These are phyloP conservation scores for Andricus curvator DNA, from an alignment of 2,888 invertebrate genomes.

Conservation along the genomic window DNA sequence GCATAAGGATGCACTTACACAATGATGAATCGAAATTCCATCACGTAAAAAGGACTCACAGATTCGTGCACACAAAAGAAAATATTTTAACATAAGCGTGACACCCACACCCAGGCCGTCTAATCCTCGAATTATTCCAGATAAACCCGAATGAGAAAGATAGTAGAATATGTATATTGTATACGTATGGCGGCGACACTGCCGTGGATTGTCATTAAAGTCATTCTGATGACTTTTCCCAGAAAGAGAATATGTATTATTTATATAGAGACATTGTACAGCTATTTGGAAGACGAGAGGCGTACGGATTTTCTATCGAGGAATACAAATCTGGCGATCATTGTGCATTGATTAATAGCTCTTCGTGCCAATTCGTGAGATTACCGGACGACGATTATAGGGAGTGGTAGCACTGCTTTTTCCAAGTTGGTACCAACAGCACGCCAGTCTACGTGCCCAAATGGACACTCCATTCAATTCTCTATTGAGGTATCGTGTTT, in stretches of 20 bases:
- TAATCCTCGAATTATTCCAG: slow-evolving; percentile 13
- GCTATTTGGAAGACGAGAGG: slow-evolving; percentile 11
- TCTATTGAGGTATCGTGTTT: slow-evolving; percentile 13
- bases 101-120: slow-evolving; percentile 13
- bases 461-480: slow-evolving; percentile 25
- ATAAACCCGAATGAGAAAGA: slow-evolving; percentile 8
- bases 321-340: slow-evolving; percentile 34
- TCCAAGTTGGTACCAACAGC: neutral
- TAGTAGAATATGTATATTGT: neutral
- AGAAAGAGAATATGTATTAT: slow-evolving; percentile 5
- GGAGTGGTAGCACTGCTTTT: slow-evolving; percentile 35
- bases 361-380: slow-evolving; percentile 28
- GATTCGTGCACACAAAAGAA: neutral
- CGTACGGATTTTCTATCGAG: slow-evolving; percentile 14
- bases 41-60: slow-evolving; percentile 24
- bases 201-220: neutral
- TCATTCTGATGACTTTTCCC: neutral
- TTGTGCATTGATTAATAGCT: slow-evolving; percentile 35
- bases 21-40: slow-evolving; percentile 20
- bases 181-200: neutral
- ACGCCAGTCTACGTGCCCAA: slow-evolving; percentile 26
- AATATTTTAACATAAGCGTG: slow-evolving; percentile 20
- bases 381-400: slow-evolving; percentile 29
- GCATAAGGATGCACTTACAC: slow-evolving; percentile 12
- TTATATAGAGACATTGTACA: neutral